Percentiles rank a stretch among this genome's conserved stretches.
These are phyloP conservation scores for Labeo rohita DNA, from an alignment of 2,113 vertebrate species.

Conservation along the genomic window DNA sequence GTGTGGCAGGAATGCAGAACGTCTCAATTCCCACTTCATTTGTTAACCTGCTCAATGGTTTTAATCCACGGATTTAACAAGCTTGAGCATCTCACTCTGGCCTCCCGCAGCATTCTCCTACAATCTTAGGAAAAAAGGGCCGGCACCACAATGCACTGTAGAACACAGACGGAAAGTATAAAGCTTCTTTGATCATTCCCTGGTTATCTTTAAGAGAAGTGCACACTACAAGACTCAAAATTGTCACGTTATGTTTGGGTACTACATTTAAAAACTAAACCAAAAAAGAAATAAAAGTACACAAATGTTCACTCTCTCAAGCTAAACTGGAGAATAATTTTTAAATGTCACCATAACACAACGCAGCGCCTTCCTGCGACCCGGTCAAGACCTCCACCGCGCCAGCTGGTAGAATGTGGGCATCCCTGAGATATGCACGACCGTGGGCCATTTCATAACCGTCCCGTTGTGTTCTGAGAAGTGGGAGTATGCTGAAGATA, in stretches of 20 bases:
- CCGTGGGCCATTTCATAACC: constrained; percentile 69
- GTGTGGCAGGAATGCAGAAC: constrained; percentile 70
- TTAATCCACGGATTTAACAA: constrained; percentile 53
- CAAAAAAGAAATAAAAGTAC: neutral
- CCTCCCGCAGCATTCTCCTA: constrained; percentile 46
- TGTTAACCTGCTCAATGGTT: constrained; percentile 73
- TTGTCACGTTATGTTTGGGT: neutral
- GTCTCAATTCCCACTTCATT: constrained; percentile 79
- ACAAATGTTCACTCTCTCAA: neutral
- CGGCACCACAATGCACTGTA: neutral
- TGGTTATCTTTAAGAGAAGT: neutral
- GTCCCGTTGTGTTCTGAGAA: constrained; percentile 66
- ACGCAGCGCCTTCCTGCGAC: neutral
- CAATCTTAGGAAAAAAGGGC: neutral
- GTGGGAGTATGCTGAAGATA: constrained; percentile 61
- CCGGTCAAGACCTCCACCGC: constrained; percentile 20
- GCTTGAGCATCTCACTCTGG: constrained; percentile 55
- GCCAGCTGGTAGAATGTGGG: constrained; percentile 23
- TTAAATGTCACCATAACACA: neutral
- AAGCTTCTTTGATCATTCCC: neutral
- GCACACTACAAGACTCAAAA: neutral
- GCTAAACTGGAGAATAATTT: neutral
- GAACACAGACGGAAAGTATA: neutral
- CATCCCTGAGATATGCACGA: constrained; percentile 44
- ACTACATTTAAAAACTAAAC: neutral